Conservation (phyloP, 1,140 invertebrate genomes). For the Chionoecetes opilio region DNA sequence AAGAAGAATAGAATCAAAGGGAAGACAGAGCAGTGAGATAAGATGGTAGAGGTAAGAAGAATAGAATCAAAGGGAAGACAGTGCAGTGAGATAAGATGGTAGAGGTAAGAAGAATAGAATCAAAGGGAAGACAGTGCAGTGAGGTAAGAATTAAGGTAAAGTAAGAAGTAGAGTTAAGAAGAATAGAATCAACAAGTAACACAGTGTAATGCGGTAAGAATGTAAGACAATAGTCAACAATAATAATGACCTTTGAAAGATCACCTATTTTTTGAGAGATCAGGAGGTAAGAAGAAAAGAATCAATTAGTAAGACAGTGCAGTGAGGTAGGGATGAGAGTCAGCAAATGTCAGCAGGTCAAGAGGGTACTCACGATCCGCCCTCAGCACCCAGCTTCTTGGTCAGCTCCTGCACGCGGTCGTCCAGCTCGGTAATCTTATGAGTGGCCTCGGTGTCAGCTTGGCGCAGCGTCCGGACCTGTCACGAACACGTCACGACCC, state of each 20-base stretch:
- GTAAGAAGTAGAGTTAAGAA: too few species aligned
- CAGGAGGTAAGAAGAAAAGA: not conserved
- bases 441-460: slow-evolving; percentile 31
- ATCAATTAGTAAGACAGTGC: not conserved
- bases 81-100: not conserved
- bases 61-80: not conserved
- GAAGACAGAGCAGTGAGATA: not conserved
- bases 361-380: slow-evolving; percentile 46
- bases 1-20: not conserved
- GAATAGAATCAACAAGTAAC: too few species aligned
- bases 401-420: slow-evolving; percentile 41
- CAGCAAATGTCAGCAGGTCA: not conserved
- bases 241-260: too few species aligned
- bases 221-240: too few species aligned
- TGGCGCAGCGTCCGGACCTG: slow-evolving; percentile 61
- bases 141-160: not conserved
- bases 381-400: not conserved
- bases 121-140: not conserved
- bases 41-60: not conserved
- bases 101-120: not conserved
- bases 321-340: not conserved
- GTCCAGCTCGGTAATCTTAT: slow-evolving; percentile 65
- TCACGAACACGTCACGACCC: not conserved
- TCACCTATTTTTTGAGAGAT: too few species aligned
- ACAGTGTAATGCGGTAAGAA: too few species aligned